Base-by-base conservation (phyloP, 2,797 vertebrate genomes). In the Smutsia gigantea region DNA sequence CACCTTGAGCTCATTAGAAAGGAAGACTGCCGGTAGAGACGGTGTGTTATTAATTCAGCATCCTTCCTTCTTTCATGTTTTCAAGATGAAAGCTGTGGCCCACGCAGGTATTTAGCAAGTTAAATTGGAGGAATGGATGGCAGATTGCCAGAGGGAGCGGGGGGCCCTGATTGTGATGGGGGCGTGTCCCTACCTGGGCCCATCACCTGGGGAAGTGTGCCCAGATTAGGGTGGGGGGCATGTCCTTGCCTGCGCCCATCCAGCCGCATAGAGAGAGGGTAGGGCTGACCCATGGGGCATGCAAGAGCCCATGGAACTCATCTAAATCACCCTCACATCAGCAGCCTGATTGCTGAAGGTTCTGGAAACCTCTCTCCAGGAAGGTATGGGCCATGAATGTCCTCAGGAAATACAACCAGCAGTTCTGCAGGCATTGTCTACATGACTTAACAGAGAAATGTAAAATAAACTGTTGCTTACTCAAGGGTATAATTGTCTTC, bases 301-400 rank as follows among this genome's bases (percentile, higher is more conserved):
- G 27, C 39, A n/a, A 19, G 14, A 11, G 7, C 0, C 10, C 34
- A 5, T 15, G 14, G 1, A 14, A n/a, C 0, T 18, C 46, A n/a
- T 2, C 7, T 4, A 34, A n/a, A 10, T 13, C 19, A 6, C 59
- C 5, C 10, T 8, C 7, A 27, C 1, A 4, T 75, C 34, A 66
- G 29, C 27, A 39, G 61, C 8, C 59, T 25, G 0, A 12, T 12
- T 2, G 12, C 51, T 17, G 0, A 17, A 1, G 5, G 31, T 31
- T 64, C 8, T 39, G 63, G n/a, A 71, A 14, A 42, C 11, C 39
- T 18, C 13, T 59, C 23, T 29, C 39, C 46, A 5, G 10, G 69
- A 55, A 37, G 11, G 7, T 0, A 0, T 13, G 12, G 0, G 3
- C 59, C 7, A 1, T 8, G 21, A 18, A 27, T 4, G 11, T 17